These are phyloP conservation scores for Caracal caracal DNA, from an alignment of 2,113 vertebrate species.

Conservation along the genomic window DNA sequence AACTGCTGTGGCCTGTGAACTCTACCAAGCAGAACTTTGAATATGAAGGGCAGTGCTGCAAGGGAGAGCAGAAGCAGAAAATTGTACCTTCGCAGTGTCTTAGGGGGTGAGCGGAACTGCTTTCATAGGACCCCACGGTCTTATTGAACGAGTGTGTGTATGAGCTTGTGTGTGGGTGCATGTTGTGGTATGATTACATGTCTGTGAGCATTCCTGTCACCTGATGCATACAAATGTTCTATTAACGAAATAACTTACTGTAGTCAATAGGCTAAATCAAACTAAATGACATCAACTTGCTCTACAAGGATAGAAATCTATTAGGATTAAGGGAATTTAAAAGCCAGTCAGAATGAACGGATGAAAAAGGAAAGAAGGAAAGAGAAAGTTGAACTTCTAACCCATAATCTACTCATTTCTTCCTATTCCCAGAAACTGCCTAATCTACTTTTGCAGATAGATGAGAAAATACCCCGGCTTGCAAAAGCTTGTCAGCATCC, in stretches of 20 bases:
- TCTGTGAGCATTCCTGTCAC: constrained; percentile 67
- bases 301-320: constrained; percentile 83
- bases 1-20: constrained; percentile 75
- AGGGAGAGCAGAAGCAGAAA: constrained; percentile 40
- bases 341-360: constrained; percentile 77
- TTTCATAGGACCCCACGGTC: constrained; percentile 53
- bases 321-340: constrained; percentile 83
- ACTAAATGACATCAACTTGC: constrained; percentile 83
- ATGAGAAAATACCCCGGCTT: constrained; percentile 37
- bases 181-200: not conserved
- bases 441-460: constrained; percentile 26
- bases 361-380: constrained; percentile 62
- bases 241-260: constrained; percentile 86
- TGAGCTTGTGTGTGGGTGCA: constrained; percentile 62
- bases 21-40: constrained; percentile 73
- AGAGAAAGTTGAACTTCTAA: not conserved
- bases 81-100: constrained; percentile 47
- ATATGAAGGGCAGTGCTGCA: constrained; percentile 80
- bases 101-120: constrained; percentile 59
- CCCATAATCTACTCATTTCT: constrained; percentile 49
- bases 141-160: constrained; percentile 79
- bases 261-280: constrained; percentile 85
- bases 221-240: constrained; percentile 84
- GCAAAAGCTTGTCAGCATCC: constrained; percentile 11
- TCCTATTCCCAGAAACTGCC: constrained; percentile 24